These are phyloP conservation scores for Anthopleura sola DNA, from an alignment of 64 coral and sea anemone genomes.

Conservation along the genomic window DNA sequence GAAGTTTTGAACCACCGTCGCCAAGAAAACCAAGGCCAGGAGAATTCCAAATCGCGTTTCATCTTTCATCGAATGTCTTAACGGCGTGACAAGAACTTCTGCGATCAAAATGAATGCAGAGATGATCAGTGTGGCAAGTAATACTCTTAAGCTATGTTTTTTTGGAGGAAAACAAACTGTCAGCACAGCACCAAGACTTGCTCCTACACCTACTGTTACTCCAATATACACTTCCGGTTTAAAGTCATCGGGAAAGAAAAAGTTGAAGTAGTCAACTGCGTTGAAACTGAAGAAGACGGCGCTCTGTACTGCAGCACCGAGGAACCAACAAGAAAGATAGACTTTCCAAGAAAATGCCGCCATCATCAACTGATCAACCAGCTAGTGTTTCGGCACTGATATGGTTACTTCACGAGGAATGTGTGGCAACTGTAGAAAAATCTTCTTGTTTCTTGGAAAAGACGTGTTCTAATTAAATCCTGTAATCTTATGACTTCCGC, in stretches of 20 bases:
- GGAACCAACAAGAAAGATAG: conserved; percentile 83
- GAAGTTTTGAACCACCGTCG: conserved; percentile 79
- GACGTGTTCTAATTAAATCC: too few relatives aligned
- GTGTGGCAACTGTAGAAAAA: neutral
- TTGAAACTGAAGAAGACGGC: conserved; percentile 88
- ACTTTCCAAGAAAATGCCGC: conserved; percentile 54
- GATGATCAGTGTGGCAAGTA: conserved; percentile 48
- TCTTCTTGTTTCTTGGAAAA: neutral
- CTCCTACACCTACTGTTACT: conserved; percentile 70
- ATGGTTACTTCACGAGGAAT: neutral
- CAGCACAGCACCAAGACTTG: conserved; percentile 66
- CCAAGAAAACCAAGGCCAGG: conserved; percentile 53
- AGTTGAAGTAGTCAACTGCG: conserved; percentile 91
- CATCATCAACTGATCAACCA: conserved; percentile 20
- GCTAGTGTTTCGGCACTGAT: neutral
- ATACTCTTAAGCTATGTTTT: conserved; percentile 41
- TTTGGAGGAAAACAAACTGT: conserved; percentile 63
- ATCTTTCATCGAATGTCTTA: conserved; percentile 12
- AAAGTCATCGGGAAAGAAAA: conserved; percentile 76
- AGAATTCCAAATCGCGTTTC: conserved; percentile 57
- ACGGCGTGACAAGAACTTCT: conserved; percentile 68
- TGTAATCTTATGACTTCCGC: too few relatives aligned
- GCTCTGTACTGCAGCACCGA: conserved; percentile 84
- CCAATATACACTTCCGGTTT: conserved; percentile 91
- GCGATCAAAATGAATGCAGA: conserved; percentile 62